These are phyloP conservation scores for Oryzias javanicus DNA, from an alignment of 2,113 vertebrate species.

Conservation along the genomic window DNA sequence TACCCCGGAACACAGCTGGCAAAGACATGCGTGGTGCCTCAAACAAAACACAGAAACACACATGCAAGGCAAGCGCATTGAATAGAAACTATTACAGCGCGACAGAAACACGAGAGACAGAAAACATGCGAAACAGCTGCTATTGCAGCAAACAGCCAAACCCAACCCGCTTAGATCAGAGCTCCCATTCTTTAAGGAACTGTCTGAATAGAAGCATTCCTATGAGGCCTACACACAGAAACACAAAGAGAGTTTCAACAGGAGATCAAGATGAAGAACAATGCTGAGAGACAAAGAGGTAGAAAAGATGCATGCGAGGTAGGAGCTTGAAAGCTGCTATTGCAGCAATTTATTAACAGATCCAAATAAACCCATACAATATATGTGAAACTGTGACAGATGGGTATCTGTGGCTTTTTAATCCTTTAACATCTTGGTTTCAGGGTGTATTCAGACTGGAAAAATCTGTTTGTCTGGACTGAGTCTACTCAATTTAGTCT, in stretches of 20 bases:
- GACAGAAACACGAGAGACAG: too few species aligned
- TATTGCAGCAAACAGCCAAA: too few species aligned
- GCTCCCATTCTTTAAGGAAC: slow-evolving; percentile 52
- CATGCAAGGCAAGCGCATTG: neutral
- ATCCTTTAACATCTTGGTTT: too few species aligned
- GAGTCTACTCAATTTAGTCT: too few species aligned
- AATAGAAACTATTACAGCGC: slow-evolving; percentile 13
- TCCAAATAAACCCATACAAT: too few species aligned
- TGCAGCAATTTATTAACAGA: too few species aligned
- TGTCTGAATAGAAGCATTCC: slow-evolving; percentile 54
- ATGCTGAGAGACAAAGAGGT: slow-evolving; percentile 2
- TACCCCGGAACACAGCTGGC: slow-evolving; percentile 11
- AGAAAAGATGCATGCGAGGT: slow-evolving; percentile 3
- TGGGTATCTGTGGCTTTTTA: too few species aligned
- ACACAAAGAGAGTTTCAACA: slow-evolving; percentile 17
- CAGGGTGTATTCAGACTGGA: too few species aligned
- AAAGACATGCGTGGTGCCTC: slow-evolving; percentile 16
- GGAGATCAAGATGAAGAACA: slow-evolving; percentile 29
- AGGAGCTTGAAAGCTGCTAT: too few species aligned
- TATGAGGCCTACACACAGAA: slow-evolving; percentile 24
- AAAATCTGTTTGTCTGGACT: too few species aligned
- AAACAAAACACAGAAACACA: slow-evolving; percentile 31
- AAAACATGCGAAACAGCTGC: too few species aligned
- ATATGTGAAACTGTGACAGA: too few species aligned
- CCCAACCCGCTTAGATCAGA: slow-evolving; percentile 56